Base-by-base conservation (phyloP, 2,113 vertebrate species). In the Ophiodon elongatus region DNA sequence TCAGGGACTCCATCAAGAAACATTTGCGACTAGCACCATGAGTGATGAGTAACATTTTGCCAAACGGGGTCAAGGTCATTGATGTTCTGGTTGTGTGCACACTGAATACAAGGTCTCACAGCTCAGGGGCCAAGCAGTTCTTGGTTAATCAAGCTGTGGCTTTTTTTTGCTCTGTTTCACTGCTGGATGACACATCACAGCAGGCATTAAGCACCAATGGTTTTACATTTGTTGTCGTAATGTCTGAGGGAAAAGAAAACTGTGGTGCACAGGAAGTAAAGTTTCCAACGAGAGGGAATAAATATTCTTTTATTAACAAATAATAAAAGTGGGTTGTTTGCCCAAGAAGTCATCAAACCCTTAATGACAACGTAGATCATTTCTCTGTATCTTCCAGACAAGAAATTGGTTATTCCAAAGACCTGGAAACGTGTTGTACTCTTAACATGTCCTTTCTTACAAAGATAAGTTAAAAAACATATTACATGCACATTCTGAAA, bases 21-120 rank as follows among this genome's bases (percentile, higher is more conserved):
- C 25, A 31, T 66, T 63, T 75, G 29, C 60, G 74, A 70, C 63
- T 62, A 79, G 82, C 78, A 74, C 82, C 37, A 43, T 79, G 74
- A 74, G 64, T 5, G 3, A 71, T 66, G 76, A 70, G 57, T 29
- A 19, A 75, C n/a, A 31, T 64, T 80, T 76, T 57, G 45, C 43
- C 8, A 25, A 63, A 66, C 1, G 2, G 39, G 59, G 50, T 83
- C 59, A 77, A 80, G 82, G 86, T 80, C 76, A 39, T n/a, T 10
- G 59, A 71, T 60, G 69, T 74, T 83, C 25, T 0, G 33, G 66
- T 73, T 82, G 45, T 2, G 3, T 64, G 60, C 27, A 8, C 2
- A 23, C 65, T 37, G 52, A 56, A 62, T 35, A 25, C 59, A 37
- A 75, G 41, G 27, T 47, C 57, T 77, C 68, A 83, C 71, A 73